These are phyloP conservation scores for Synanthedon formicaeformis DNA, from an alignment of 2,888 invertebrate genomes.

Conservation along the genomic window DNA sequence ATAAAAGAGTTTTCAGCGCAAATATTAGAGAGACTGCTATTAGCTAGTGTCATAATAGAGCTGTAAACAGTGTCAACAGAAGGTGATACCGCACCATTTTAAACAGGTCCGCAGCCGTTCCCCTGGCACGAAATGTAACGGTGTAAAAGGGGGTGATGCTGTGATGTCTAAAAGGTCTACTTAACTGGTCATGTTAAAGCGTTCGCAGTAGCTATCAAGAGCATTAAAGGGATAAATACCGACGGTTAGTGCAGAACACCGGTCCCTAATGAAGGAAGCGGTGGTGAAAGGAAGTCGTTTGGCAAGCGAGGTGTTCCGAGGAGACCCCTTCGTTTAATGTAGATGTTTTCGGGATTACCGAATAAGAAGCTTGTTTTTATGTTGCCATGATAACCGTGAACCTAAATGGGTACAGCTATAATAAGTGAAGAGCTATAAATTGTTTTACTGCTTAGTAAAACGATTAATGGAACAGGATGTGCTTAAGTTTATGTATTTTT, in stretches of 20 bases:
- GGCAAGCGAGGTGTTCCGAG: neutral
- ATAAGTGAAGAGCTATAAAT: too few species aligned
- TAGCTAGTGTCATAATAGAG: conserved; percentile 24
- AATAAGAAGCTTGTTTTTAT: neutral
- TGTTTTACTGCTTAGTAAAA: too few species aligned
- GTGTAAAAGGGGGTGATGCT: neutral
- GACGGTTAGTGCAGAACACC: conserved; percentile 13
- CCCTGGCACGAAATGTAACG: conserved; percentile 3
- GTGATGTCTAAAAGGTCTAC: conserved; percentile 4
- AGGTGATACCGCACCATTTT: conserved; percentile 14
- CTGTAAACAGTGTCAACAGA: conserved; percentile 32
- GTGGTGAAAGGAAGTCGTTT: conserved; percentile 13
- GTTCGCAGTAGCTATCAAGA: conserved; percentile 26
- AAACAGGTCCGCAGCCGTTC: conserved; percentile 10
- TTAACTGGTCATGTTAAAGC: conserved; percentile 22
- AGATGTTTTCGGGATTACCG: neutral
- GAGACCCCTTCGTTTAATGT: neutral
- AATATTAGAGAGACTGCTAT: conserved; percentile 16
- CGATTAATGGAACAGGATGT: too few species aligned
- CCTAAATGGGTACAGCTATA: too few species aligned
- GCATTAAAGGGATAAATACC: conserved; percentile 34
- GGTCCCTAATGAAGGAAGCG: conserved; percentile 30
- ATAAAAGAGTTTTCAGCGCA: conserved; percentile 7
- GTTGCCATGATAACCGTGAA: neutral
- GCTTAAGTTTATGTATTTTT: too few species aligned